Conservation (phyloP, 2,113 vertebrate genomes). For the Cynopterus brachyotis region DNA sequence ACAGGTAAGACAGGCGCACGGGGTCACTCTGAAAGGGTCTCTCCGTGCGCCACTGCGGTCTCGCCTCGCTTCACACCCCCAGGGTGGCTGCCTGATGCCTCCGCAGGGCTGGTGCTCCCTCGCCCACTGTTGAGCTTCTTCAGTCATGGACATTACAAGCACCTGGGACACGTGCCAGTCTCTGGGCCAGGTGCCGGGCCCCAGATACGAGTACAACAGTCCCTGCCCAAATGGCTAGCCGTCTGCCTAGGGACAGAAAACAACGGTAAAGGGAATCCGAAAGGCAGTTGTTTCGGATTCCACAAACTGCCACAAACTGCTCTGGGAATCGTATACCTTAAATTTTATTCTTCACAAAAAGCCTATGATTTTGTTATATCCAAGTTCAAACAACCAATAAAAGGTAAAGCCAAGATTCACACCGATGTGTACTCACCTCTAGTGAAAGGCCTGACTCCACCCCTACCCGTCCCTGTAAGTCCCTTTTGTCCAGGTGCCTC, state of each 20-base stretch:
- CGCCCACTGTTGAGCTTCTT: not conserved
- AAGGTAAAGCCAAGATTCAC: not conserved
- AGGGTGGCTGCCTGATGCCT: rapidly evolving
- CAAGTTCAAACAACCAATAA: not conserved
- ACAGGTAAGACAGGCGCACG: not conserved
- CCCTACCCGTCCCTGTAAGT: rapidly evolving
- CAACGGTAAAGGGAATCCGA: not conserved
- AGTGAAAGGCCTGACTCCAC: rapidly evolving
- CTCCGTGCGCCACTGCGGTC: not conserved
- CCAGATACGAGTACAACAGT: not conserved
- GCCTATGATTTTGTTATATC: not conserved
- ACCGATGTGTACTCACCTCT: not conserved
- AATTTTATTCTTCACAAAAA: not conserved
- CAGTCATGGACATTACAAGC: not conserved
- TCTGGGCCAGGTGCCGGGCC: not conserved
- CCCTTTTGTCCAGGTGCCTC: not conserved
- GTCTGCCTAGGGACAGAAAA: not conserved
- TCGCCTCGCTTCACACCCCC: rapidly evolving
- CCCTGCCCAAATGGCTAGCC: not conserved
- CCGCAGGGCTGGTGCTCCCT: rapidly evolving
- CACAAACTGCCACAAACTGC: not conserved
- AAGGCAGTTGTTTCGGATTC: too few relatives aligned
- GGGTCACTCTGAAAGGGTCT: not conserved
- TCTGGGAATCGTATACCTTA: not conserved
- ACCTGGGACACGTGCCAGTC: not conserved